These are phyloP conservation scores for Brenthis daphne DNA, from an alignment of 2,888 invertebrate genomes.

Conservation along the genomic window DNA sequence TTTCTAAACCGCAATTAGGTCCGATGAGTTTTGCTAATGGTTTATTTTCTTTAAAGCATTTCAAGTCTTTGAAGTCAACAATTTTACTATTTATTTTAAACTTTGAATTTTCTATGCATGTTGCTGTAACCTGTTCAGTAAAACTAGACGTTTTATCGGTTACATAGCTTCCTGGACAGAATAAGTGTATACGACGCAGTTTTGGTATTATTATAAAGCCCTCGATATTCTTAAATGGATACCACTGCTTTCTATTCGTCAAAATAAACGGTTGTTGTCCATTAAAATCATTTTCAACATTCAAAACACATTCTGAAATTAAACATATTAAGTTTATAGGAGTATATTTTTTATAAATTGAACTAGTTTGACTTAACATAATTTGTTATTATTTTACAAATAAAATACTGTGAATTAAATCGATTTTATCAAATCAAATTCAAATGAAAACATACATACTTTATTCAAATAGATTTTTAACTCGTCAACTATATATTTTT, in stretches of 20 bases:
- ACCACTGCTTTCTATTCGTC: conserved; percentile 34
- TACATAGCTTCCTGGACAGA: conserved; percentile 49
- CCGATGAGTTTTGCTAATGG: conserved; percentile 42
- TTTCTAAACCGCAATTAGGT: conserved; percentile 39
- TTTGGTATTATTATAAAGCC: conserved; percentile 47
- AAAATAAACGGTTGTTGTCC: conserved; percentile 49
- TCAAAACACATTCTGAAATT: conserved; percentile 57
- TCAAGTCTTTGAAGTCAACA: conserved; percentile 49
- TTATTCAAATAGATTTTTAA: too few species aligned
- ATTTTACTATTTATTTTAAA: conserved; percentile 43
- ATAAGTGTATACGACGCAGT: conserved; percentile 42
- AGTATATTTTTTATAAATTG: too few species aligned
- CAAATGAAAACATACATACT: too few species aligned
- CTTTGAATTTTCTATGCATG: conserved; percentile 46
- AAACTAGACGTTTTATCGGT: conserved; percentile 38
- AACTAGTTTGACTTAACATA: too few species aligned
- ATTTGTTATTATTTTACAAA: too few species aligned
- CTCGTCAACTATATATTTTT: too few species aligned
- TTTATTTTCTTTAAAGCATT: conserved; percentile 45
- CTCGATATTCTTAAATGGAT: conserved; percentile 29
- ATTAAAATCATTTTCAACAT: conserved; percentile 45
- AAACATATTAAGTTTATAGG: background rate
- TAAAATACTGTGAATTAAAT: too few species aligned
- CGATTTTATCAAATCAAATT: too few species aligned
- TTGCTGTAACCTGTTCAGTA: conserved; percentile 31